Evolutionary conservation across 2,797 vertebrate genomes (phyloP).

Genomic region (Momotus momota): DNA sequence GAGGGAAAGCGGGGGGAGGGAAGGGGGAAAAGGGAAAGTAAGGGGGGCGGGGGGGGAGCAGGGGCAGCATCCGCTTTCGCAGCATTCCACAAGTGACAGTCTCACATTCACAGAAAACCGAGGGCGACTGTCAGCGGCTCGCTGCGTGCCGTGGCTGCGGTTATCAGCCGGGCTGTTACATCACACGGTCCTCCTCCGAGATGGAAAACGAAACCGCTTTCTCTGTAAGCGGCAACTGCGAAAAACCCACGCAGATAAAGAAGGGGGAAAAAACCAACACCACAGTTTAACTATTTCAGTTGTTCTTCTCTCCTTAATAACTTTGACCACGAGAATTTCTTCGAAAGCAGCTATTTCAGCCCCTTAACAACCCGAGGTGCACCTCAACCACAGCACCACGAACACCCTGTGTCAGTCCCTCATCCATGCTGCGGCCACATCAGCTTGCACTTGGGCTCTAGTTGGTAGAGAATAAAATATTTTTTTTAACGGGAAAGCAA

Average conservation of each 20-base stretch:
- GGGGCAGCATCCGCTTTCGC: background rate
- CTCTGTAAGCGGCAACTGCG: background rate
- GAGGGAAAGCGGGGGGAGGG: no score
- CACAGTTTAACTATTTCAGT: background rate
- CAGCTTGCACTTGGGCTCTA: background rate
- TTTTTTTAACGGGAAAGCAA: background rate
- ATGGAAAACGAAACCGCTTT: background rate
- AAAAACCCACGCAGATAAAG: background rate
- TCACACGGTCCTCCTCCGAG: background rate
- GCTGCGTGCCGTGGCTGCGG: background rate
- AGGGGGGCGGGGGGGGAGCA: no score
- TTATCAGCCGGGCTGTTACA: background rate
- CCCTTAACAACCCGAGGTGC: background rate
- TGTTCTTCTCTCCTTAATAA: background rate
- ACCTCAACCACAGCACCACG: background rate
- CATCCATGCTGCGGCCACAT: fast-evolving
- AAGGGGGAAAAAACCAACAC: background rate
- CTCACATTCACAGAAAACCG: background rate
- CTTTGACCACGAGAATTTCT: background rate
- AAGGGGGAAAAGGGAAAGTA: no score
- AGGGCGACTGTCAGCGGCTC: background rate
- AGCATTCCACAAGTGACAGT: background rate
- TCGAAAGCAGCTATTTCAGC: background rate
- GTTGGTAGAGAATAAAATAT: background rate
- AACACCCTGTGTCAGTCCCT: background rate